Base-by-base conservation (phyloP, 1,140 invertebrate species). In the Polypedilum pembai region DNA sequence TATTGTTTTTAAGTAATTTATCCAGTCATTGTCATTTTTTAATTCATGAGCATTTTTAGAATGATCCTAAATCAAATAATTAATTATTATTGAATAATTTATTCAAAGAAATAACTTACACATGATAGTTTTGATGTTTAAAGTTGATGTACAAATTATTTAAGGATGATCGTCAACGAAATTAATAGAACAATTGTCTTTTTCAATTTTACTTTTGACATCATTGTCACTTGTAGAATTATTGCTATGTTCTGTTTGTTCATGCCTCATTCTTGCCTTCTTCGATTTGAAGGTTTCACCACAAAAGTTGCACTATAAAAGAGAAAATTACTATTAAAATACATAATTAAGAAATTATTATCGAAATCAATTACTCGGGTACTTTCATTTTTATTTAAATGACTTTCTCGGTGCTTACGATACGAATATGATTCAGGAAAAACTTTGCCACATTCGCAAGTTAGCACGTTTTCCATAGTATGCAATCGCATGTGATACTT, bases 401-500 rank as follows among this genome's bases (percentile, higher is more conserved):
- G 75, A 80, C 78, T 73, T 80, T 80, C 73, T 79, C 80, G 69
- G 80, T 74, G 77, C 79, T 80, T 77, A 79, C 78, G 73, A 78
- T 79, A 69, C 8, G 65, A 69, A 20, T 69, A 69, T 7, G 15
- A 18, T 74, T 81, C 80, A 4, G 80, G 78, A 74, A 87, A 87
- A 1, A 83, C 84, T 77, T 85, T 83, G 0, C 85, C 85, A 76
- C 86, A 87, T 75, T 84, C 77, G 75, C 86, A 87, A 8, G 80
- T 80, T 74, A 83, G 84, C 0, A 82, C 82, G 12, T 83, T 82
- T n/a, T 85, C 83, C 41, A 81, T 82, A 3, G 83, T 83, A 77
- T 87, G 86, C 1, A 86, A 85, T 20, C 79, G 33, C 69, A 80
- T 79, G 74, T 80, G 79, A 75, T 81, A 81, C 45, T 80, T 80